Conservation (phyloP, 2,888 invertebrate genomes). For the Leucoptera coffeella region DNA sequence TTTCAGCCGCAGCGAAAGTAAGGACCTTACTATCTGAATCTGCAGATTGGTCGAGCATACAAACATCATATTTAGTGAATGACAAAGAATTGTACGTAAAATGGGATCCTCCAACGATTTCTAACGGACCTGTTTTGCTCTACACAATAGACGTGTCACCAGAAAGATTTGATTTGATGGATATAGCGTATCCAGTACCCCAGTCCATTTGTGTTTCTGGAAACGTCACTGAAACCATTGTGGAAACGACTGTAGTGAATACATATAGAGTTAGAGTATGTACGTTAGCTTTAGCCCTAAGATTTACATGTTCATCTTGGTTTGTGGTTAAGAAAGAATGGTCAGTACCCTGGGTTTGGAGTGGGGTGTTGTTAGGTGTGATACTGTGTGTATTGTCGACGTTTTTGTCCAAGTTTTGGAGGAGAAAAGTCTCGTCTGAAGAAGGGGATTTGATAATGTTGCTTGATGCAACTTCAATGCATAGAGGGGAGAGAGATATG, state of each 20-base stretch:
- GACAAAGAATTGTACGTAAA: slow-evolving; percentile 16
- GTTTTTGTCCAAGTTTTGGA: slow-evolving; percentile 14
- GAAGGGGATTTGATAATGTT: slow-evolving; percentile 23
- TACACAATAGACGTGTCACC: slow-evolving; percentile 32
- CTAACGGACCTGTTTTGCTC: slow-evolving; percentile 30
- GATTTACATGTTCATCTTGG: slow-evolving; percentile 14
- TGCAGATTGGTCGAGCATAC: slow-evolving; percentile 20
- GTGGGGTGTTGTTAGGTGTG: slow-evolving; percentile 17
- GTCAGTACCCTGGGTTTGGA: slow-evolving; percentile 14
- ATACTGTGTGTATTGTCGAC: slow-evolving; percentile 15
- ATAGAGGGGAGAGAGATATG: slow-evolving; percentile 18
- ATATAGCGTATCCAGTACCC: no score
- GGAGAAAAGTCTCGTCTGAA: slow-evolving; percentile 7
- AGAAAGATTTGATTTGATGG: no score
- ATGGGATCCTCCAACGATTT: slow-evolving; percentile 24
- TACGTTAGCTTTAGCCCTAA: slow-evolving; percentile 14
- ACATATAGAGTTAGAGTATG: slow-evolving; percentile 17
- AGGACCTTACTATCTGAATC: slow-evolving; percentile 18
- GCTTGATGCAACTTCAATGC: slow-evolving; percentile 15
- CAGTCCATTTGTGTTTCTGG: no score
- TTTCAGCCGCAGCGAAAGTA: slow-evolving; percentile 21
- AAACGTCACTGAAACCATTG: no score
- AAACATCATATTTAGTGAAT: slow-evolving; percentile 10
- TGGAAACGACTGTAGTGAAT: no score
- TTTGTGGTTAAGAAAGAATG: slow-evolving; percentile 8